A percentile compares a stretch with the other conserved stretches of the same genome.
Conservation (phyloP, 2,888 invertebrate species). For the Spicauda simplicius region DNA sequence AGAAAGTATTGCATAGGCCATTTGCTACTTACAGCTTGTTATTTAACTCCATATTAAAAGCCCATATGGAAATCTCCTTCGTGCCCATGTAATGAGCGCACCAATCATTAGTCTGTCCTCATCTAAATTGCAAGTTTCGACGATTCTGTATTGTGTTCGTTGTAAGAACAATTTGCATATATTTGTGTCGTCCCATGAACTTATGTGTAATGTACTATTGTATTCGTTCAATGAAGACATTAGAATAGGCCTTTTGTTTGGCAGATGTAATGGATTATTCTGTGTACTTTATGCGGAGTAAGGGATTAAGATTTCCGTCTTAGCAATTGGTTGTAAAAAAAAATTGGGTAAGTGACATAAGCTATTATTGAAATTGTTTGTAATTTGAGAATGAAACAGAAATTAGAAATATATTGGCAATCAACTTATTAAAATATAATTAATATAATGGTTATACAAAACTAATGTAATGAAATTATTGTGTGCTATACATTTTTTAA, state of each 20-base stretch:
- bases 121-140: conserved; percentile 61
- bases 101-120: conserved; percentile 55
- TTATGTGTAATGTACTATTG: conserved; percentile 46
- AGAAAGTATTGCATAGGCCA: too few relatives aligned
- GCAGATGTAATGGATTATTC: conserved; percentile 30
- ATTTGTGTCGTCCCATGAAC: conserved; percentile 47
- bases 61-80: conserved; percentile 17
- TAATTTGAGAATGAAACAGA: too few relatives aligned
- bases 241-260: conserved; percentile 42
- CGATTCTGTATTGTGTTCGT: conserved; percentile 61
- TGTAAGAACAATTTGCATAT: conserved; percentile 64
- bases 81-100: conserved; percentile 30
- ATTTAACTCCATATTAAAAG: conserved; percentile 5
- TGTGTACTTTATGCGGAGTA: background rate
- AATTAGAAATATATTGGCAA: too few relatives aligned
- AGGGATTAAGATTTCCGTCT: too few relatives aligned
- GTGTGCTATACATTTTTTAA: too few relatives aligned
- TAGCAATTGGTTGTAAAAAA: too few relatives aligned
- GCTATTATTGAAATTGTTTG: too few relatives aligned
- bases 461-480: too few relatives aligned
- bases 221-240: conserved; percentile 48
- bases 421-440: too few relatives aligned
- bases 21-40: background rate
- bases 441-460: too few relatives aligned
- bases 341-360: too few relatives aligned